Base-by-base conservation (phyloP, 1,140 invertebrate genomes). In the Helicorthomorpha holstii region DNA sequence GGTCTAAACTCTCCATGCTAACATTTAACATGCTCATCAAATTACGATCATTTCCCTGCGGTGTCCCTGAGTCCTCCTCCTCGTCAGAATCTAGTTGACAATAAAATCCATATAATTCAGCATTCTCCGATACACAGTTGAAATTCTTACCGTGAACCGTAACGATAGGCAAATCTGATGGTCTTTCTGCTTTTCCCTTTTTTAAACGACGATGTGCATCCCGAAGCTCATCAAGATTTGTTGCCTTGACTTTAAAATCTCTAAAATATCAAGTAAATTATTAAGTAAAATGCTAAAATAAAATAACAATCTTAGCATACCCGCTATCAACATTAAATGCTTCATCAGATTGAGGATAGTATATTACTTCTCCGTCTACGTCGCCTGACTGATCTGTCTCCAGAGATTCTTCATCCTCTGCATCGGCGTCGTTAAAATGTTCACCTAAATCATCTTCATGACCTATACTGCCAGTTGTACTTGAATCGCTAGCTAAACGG, bases 201-300 rank as follows among this genome's bases (percentile, higher is more conserved):
- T 82, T 81, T 7, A 75, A 71, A 14, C 80, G 75, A 26, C 83
- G 73, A 65, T 83, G 75, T 1, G 84, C 87, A 61, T 82, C 81
- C 19, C 83, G 69, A 49, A 88, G 65, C 62, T 88, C 84, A 50
- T 85, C 82, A 16, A 81, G 82, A 61, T 88, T 83, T 76, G 88
- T 86, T 41, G 84, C 84, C 61, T 83, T 87, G 25, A 89, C 82
- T 52, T 82, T 85, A 60, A 83, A 89, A 59, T 86, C 82, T 60
- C 82, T 86, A 54, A 59, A 70, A 58, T 49, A 58, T 47, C 10
- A 48, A n/a, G 34, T 52, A 16, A 52, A 52, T 12, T 44, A 25
- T 22, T 12, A 22, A 21, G 44, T 22, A 25, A 3, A 3, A 21
- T 12, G 21, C 22, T 19, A 4, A 10, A 16, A 21, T 25, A 49